A percentile compares a stretch with the other conserved stretches of the same genome.
Conservation (phyloP, 2,888 invertebrate genomes). For the Pristionchus arcanus region DNA sequence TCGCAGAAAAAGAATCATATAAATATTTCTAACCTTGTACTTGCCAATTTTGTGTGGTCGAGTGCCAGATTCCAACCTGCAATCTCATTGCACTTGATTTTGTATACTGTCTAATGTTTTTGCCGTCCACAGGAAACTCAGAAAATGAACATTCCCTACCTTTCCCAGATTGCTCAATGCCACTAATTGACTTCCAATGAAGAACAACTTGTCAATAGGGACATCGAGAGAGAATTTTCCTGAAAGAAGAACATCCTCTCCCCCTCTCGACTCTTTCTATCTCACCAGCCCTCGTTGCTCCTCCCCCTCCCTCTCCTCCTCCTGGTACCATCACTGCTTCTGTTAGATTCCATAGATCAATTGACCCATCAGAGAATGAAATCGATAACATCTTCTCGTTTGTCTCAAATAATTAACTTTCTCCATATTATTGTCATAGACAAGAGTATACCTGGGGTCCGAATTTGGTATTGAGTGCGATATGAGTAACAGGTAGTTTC, state of each 20-base stretch:
- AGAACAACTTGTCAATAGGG: slow-evolving; percentile 94
- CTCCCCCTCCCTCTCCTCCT: slow-evolving; percentile 85
- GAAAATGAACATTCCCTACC: slow-evolving; percentile 85
- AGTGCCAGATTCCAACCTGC: slow-evolving; percentile 83
- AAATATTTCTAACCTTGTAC: slow-evolving; percentile 76
- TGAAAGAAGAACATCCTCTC: background rate
- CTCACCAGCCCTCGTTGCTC: slow-evolving; percentile 57
- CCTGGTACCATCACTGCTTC: background rate
- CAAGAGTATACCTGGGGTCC: slow-evolving; percentile 54
- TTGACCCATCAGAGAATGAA: slow-evolving; percentile 68
- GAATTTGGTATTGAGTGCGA: slow-evolving; percentile 88
- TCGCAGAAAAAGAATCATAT: background rate
- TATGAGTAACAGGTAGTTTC: slow-evolving; percentile 91
- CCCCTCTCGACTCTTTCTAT: background rate
- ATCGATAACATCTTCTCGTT: slow-evolving; percentile 75
- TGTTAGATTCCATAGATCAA: slow-evolving; percentile 79
- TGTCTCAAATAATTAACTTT: slow-evolving; percentile 63
- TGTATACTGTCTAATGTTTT: background rate
- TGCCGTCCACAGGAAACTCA: background rate
- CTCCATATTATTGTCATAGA: background rate
- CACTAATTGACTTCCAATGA: slow-evolving; percentile 97
- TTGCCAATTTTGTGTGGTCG: slow-evolving; percentile 99
- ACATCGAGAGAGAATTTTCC: slow-evolving; percentile 81
- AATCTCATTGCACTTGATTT: slow-evolving; percentile 85
- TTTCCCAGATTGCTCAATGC: slow-evolving; percentile 93